phyloP scores from a whole-genome alignment of 1,140 invertebrate genomes.

The Drosophila neocordata region DNA sequence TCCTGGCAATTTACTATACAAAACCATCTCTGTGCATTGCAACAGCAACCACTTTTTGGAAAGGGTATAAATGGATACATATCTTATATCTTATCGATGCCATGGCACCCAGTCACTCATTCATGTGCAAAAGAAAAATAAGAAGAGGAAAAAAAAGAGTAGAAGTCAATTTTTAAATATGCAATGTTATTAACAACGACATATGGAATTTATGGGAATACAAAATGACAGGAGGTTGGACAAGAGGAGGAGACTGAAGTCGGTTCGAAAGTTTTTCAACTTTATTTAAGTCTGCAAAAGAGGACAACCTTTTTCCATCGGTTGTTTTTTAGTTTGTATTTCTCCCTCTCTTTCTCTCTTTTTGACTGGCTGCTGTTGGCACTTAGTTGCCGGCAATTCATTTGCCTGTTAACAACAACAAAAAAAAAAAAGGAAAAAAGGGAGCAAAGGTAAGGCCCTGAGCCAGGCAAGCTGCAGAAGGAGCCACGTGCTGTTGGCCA shows the following conservation, averaged over 20 bases:
- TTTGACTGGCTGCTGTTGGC: conserved; percentile 39
- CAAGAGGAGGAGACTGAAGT: conserved; percentile 39
- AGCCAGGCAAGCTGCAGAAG: neutral
- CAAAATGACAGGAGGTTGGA: conserved; percentile 23
- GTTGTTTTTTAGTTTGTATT: neutral
- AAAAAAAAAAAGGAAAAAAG: neutral
- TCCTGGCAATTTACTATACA: no score
- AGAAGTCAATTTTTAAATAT: conserved; percentile 63
- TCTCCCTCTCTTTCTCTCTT: neutral
- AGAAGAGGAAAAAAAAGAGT: neutral
- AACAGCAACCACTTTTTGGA: neutral
- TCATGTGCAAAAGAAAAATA: conserved; percentile 38
- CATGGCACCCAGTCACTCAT: conserved; percentile 25
- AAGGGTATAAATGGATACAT: neutral
- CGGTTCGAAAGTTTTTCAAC: conserved; percentile 47
- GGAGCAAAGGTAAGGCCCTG: neutral
- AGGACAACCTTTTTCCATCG: conserved; percentile 3
- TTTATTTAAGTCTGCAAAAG: conserved; percentile 45
- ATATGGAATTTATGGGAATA: conserved; percentile 62
- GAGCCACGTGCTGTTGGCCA: conserved; percentile 48
- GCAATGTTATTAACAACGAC: conserved; percentile 55
- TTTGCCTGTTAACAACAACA: conserved; percentile 64
- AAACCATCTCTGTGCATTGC: no score
- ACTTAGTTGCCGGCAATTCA: conserved; percentile 64
- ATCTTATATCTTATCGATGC: conserved; percentile 34